Percentiles rank a stretch among this genome's conserved stretches.
phyloP scores from a whole-genome alignment of 1,140 invertebrate species.

The Anastrepha ludens region DNA sequence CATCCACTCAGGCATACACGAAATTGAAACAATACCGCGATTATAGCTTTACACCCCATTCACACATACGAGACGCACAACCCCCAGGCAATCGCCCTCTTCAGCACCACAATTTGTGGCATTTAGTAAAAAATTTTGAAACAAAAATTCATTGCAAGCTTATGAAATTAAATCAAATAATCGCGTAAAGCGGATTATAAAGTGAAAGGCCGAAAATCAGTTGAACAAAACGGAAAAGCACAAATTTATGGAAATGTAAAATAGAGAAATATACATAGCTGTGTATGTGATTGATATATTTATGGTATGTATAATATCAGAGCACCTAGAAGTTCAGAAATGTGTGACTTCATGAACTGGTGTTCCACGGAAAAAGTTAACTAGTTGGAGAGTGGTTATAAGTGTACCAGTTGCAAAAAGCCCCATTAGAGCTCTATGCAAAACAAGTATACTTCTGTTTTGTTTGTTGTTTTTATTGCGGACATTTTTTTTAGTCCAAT shows the following conservation, averaged over 20 bases:
- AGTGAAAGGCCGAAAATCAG: conserved; percentile 16
- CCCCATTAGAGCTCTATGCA: no score
- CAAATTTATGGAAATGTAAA: background rate
- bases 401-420: background rate
- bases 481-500: no score
- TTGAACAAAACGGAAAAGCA: background rate
- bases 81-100: background rate
- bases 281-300: background rate
- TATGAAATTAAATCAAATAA: conserved; percentile 13
- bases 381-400: no score
- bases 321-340: no score
- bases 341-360: no score
- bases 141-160: background rate
- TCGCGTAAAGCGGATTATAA: conserved; percentile 1
- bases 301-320: no score
- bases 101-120: background rate
- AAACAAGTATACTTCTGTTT: no score
- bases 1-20: background rate
- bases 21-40: conserved; percentile 7
- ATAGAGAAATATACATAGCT: background rate
- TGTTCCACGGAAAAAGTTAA: no score
- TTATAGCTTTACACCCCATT: background rate
- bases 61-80: background rate
- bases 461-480: no score
- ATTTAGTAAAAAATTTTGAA: background rate